Percentiles rank a stretch among this genome's conserved stretches.
Conservation (phyloP, 2,888 invertebrate genomes). For the Rotaria sp. region DNA sequence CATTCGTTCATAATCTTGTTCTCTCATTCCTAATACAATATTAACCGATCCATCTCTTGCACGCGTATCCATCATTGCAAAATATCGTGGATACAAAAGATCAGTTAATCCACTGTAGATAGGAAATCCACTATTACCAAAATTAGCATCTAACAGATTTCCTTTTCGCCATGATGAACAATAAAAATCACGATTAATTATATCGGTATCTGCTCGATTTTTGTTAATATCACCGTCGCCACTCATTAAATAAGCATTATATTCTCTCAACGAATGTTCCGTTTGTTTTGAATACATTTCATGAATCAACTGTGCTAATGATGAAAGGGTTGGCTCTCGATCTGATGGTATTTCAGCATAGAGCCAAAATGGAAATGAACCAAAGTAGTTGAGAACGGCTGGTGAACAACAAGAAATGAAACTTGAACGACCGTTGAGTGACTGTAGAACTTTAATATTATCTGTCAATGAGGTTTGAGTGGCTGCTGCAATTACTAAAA, state of each 20-base stretch:
- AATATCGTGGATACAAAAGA: background rate
- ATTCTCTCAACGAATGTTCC: background rate
- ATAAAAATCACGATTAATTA: background rate
- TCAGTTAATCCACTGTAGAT: background rate
- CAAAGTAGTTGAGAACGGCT: background rate
- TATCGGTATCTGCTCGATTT: background rate
- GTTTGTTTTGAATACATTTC: background rate
- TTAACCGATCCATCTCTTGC: background rate
- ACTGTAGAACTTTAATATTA: background rate
- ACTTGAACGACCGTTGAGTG: background rate
- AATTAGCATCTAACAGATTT: background rate
- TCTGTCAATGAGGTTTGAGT: background rate
- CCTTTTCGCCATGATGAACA: background rate
- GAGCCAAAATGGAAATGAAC: conserved; percentile 1
- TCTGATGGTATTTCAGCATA: background rate
- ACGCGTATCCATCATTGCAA: background rate
- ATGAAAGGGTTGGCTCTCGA: background rate
- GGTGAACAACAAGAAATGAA: background rate
- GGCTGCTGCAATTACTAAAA: no score
- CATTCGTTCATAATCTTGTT: background rate
- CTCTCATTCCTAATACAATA: background rate
- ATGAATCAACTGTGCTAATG: background rate
- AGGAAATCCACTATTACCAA: background rate
- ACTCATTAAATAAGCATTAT: background rate
- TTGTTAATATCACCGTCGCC: background rate